Percentiles rank a stretch among this genome's conserved stretches.
Evolutionary conservation across 2,797 vertebrate species (phyloP).

Genomic region (Rhinophrynus dorsalis): DNA sequence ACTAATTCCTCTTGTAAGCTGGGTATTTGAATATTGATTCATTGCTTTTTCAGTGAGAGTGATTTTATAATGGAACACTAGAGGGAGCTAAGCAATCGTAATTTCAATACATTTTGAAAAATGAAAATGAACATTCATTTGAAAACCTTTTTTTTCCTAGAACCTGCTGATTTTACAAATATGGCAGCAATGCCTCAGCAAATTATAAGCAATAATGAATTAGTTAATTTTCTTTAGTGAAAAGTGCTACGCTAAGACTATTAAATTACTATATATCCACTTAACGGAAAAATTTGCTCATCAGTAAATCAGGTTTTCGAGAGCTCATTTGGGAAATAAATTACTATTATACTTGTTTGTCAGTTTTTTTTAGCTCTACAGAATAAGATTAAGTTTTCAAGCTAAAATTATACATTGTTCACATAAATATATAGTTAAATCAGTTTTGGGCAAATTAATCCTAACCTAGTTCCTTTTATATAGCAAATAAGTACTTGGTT

Average conservation of each 20-base stretch:
- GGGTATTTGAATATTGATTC: too few species aligned
- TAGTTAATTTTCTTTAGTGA: conserved; percentile 80
- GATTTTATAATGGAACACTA: conserved; percentile 78
- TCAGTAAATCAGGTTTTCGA: conserved; percentile 73
- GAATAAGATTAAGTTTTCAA: conserved; percentile 62
- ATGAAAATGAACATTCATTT: conserved; percentile 70
- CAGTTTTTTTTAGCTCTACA: conserved; percentile 64
- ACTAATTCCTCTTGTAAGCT: too few species aligned
- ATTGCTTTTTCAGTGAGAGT: conserved; percentile 41
- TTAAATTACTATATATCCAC: conserved; percentile 76
- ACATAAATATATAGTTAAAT: not conserved
- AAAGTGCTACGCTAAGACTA: conserved; percentile 77
- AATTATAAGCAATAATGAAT: conserved; percentile 82
- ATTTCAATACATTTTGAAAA: conserved; percentile 68
- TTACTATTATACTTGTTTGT: conserved; percentile 62
- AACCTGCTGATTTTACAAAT: conserved; percentile 83
- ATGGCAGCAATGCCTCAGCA: conserved; percentile 80
- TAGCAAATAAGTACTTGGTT: not conserved
- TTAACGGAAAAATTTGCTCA: conserved; percentile 65
- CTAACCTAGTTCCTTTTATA: not conserved
- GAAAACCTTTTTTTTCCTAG: conserved; percentile 68
- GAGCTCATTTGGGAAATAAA: conserved; percentile 68
- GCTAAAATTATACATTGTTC: conserved; percentile 41
- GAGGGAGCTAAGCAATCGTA: conserved; percentile 93
- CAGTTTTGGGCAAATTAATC: not conserved